Evolutionary conservation across 2,888 invertebrate genomes (phyloP).

Genomic region (Melanotus villosus): DNA sequence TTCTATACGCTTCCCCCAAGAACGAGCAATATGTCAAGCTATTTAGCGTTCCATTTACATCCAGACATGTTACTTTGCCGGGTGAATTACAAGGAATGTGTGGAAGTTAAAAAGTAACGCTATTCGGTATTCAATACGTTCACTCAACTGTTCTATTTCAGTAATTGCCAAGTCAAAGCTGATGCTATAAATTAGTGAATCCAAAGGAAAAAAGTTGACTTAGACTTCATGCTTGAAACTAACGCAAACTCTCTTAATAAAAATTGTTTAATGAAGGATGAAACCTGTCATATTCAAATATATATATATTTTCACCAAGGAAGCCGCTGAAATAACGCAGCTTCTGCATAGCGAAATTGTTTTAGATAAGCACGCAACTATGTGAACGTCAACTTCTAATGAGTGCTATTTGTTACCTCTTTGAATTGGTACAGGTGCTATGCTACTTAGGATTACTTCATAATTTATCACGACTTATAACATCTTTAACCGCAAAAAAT

Average conservation of each 20-base stretch:
- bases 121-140: not conserved
- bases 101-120: not conserved
- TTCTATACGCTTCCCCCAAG: slow-evolving; percentile 11
- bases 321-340: slow-evolving; percentile 19
- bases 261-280: slow-evolving; percentile 10
- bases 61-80: slow-evolving; percentile 2
- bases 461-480: slow-evolving; percentile 15
- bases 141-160: not conserved
- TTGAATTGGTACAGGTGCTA: slow-evolving; percentile 31
- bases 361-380: slow-evolving; percentile 25
- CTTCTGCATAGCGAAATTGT: slow-evolving; percentile 26
- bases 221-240: too few relatives aligned
- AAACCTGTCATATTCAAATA: slow-evolving; percentile 9
- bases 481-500: slow-evolving; percentile 6
- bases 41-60: slow-evolving; percentile 27
- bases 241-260: slow-evolving; percentile 3
- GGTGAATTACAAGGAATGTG: not conserved
- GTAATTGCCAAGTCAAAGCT: not conserved
- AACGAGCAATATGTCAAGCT: slow-evolving; percentile 19
- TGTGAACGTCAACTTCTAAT: slow-evolving; percentile 23
- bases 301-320: slow-evolving; percentile 20
- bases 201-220: too few relatives aligned
- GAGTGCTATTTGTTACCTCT: slow-evolving; percentile 23
- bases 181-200: too few relatives aligned
- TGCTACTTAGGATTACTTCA: slow-evolving; percentile 16